Conservation (phyloP, 2,888 invertebrate genomes). For the Protonemura montana region DNA sequence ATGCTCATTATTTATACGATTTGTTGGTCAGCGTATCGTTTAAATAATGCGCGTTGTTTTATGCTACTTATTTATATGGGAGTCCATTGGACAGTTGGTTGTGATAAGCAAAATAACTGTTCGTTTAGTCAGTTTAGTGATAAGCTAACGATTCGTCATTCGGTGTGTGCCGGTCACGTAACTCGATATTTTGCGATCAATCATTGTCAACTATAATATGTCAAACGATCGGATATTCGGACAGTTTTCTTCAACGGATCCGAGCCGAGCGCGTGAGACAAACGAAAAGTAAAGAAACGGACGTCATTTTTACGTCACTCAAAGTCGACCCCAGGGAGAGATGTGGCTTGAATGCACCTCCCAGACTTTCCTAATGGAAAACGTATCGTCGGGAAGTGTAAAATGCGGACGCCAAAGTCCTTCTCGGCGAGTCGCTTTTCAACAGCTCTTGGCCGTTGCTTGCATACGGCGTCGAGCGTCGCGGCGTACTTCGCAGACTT, state of each 20-base stretch:
- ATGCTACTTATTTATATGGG: neutral
- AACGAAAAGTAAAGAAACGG: slow-evolving; percentile 12
- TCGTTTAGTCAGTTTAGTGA: neutral
- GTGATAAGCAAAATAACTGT: neutral
- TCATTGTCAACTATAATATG: slow-evolving; percentile 4
- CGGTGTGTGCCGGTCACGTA: neutral
- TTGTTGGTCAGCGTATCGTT: neutral
- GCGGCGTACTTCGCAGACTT: neutral
- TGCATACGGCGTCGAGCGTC: neutral
- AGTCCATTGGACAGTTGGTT: neutral
- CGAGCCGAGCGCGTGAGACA: neutral
- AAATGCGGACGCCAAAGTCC: neutral
- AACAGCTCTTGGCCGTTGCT: neutral
- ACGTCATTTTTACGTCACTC: slow-evolving; percentile 12
- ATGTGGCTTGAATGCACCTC: slow-evolving; percentile 4
- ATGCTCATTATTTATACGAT: neutral
- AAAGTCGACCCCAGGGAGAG: slow-evolving; percentile 1
- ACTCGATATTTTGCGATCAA: neutral
- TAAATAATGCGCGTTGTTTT: neutral
- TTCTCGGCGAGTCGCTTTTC: neutral
- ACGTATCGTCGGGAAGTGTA: neutral
- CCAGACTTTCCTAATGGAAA: neutral
- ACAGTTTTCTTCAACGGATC: neutral
- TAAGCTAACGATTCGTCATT: slow-evolving; percentile 3
- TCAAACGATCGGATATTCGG: neutral